These are phyloP conservation scores for Tenthredo mesomela DNA, from an alignment of 2,888 invertebrate species.

Conservation along the genomic window DNA sequence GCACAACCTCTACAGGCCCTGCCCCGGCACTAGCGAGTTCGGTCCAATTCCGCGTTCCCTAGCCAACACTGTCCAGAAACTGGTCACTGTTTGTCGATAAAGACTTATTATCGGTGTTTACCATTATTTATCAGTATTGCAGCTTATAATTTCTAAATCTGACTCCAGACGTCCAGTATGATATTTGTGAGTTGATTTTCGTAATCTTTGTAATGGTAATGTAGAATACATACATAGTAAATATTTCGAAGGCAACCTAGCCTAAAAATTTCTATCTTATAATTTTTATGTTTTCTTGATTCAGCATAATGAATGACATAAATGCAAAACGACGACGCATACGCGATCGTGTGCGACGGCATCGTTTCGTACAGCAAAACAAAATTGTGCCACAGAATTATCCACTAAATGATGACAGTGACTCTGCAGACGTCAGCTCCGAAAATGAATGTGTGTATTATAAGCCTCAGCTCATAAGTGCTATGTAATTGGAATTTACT, in stretches of 20 bases:
- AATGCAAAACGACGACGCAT: not conserved
- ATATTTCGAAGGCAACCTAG: not conserved
- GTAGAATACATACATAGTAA: not conserved
- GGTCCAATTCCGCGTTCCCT: slow-evolving; percentile 13
- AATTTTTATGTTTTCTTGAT: not conserved
- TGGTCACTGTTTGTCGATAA: not conserved
- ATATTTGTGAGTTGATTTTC: not conserved
- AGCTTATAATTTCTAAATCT: not conserved
- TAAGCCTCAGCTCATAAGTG: not conserved
- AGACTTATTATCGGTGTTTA: not conserved
- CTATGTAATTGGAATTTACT: not conserved
- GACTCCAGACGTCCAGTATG: not conserved
- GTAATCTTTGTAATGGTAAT: not conserved
- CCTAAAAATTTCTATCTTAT: not conserved
- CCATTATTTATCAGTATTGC: not conserved
- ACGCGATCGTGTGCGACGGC: not conserved
- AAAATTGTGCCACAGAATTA: not conserved
- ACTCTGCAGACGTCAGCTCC: not conserved
- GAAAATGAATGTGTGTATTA: not conserved
- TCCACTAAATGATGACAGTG: not conserved
- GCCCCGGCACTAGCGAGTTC: slow-evolving; percentile 6
- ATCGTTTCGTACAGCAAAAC: not conserved
- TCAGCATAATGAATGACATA: slow-evolving; percentile 1
- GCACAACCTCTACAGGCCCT: slow-evolving; percentile 1
- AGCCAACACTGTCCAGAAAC: slow-evolving; percentile 12